These are phyloP conservation scores for Mesochorus sp. DNA, from an alignment of 2,888 invertebrate genomes.

Conservation along the genomic window DNA sequence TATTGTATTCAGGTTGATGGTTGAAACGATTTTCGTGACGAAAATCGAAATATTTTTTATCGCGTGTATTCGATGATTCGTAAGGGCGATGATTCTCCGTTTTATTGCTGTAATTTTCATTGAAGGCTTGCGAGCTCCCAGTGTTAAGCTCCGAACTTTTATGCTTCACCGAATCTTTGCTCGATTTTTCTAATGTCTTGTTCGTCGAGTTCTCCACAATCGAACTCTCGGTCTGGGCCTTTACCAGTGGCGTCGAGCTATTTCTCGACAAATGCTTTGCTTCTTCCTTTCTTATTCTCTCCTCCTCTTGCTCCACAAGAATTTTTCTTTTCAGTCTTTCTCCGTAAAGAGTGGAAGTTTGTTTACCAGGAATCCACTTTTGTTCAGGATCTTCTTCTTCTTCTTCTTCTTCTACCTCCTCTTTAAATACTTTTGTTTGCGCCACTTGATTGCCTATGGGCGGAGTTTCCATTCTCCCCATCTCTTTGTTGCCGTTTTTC, in stretches of 20 bases:
- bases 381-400: conserved; percentile 62
- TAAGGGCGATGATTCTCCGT: no score
- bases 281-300: conserved; percentile 49
- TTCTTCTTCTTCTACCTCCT: background rate
- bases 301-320: conserved; percentile 57
- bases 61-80: background rate
- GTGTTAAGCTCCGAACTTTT: no score
- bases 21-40: background rate
- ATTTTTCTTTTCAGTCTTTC: conserved; percentile 72
- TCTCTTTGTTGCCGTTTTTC: background rate
- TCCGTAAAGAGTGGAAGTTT: conserved; percentile 71
- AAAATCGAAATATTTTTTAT: background rate
- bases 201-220: background rate
- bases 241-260: no score
- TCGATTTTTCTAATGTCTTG: no score
- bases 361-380: conserved; percentile 58
- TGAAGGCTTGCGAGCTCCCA: no score
- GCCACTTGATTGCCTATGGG: background rate
- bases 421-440: background rate
- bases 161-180: no score
- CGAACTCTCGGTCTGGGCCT: no score
- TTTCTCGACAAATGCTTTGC: background rate
- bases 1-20: background rate
- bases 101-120: background rate
- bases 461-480: background rate